Evolutionary conservation across 1,140 invertebrate genomes (phyloP).

Genomic region (Pissodes strobi): DNA sequence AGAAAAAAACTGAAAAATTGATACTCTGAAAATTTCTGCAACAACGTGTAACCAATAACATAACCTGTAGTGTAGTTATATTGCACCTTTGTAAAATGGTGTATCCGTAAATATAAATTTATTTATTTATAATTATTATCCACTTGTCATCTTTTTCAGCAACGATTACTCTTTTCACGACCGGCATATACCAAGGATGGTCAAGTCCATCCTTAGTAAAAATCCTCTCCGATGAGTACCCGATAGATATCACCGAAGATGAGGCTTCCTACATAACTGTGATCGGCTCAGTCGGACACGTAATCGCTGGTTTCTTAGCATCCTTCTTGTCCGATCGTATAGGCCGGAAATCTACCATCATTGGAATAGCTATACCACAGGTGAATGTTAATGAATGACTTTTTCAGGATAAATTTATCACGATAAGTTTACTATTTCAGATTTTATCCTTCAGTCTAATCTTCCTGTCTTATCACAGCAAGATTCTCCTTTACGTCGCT

Average conservation of each 20-base stretch:
- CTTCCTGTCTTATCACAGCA: conserved; percentile 51
- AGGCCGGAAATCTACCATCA: conserved; percentile 64
- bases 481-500: conserved; percentile 54
- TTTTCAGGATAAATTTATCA: no score
- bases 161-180: conserved; percentile 25
- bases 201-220: conserved; percentile 58
- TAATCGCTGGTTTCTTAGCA: conserved; percentile 78
- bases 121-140: no score
- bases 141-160: no score
- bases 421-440: no score
- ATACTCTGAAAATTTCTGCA: no score
- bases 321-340: conserved; percentile 65
- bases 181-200: conserved; percentile 60
- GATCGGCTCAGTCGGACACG: conserved; percentile 66
- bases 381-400: conserved; percentile 2
- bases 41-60: no score
- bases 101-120: no score
- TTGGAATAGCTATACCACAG: conserved; percentile 57
- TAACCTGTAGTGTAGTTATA: no score
- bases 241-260: conserved; percentile 37
- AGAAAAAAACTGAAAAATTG: no score
- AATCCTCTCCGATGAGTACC: conserved; percentile 46
- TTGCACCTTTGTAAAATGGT: no score
- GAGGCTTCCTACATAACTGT: conserved; percentile 47
- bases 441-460: conserved; percentile 59